Base-by-base conservation (phyloP, 37 sponge, comb jelly and placozoan species). In the Halichondria panicea region DNA sequence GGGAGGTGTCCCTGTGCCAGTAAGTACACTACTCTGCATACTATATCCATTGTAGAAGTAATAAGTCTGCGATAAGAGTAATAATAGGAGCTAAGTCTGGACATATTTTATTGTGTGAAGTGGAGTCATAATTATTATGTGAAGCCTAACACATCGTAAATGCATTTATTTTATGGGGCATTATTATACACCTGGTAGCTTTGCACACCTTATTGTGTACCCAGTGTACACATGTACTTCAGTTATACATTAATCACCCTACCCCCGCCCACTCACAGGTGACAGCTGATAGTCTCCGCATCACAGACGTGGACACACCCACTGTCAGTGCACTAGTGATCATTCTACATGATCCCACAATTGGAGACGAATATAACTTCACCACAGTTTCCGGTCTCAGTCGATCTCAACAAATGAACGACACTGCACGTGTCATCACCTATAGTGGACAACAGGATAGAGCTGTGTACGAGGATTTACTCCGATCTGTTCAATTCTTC, bases 271-370 rank as follows among this genome's bases (percentile, higher is more conserved):
- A 28, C 22, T 41, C 18, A 0, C 24, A 87, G 87, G 7, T 87
- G 24, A 67, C 72, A 18, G 45, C 76, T 19, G 30, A 67, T 39
- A 32, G 43, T 39, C 70, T 54, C 13, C 57, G 35, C 24, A 80
- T 87, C 32, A 68, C 60, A 19, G 87, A 87, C 55, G 37, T 87
- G 61, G 87, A 87, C 61, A 69, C 67, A n/a, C 12, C 55, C 34
- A 48, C 11, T 15, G 75, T 61, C 61, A 50, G 63, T 1, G 31
- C 54, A 11, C 63, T 87, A 3, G 15, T 5, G 24, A 44, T 80
- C 53, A 60, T 30, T 21, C 12, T 87, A 11, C 45, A 22, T 5
- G 62, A 13, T 37, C 33, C 61, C 28, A 3, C 1, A 12, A 31
- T 38, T 38, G 81, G 65, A 0, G 81, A 52, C 50, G 45, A 64